These are phyloP conservation scores for Diabrotica balteata DNA, from an alignment of 2,888 invertebrate species.

Conservation along the genomic window DNA sequence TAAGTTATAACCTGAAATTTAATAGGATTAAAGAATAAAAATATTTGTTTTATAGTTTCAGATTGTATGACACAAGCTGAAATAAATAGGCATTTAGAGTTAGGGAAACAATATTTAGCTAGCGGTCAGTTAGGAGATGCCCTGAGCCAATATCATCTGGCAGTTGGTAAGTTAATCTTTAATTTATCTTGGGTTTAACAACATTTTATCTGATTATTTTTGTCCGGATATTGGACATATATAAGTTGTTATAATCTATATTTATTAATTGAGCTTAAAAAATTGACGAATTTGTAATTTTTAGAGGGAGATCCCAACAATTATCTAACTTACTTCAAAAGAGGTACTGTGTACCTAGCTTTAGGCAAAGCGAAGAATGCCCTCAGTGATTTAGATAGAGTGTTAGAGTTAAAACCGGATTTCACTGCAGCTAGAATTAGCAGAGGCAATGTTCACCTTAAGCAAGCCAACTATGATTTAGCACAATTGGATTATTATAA, in stretches of 20 bases:
- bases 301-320: constrained; percentile 94
- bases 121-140: constrained; percentile 95
- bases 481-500: constrained; percentile 83
- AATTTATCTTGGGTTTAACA: no score
- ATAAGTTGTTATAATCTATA: no score
- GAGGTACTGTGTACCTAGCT: constrained; percentile 95
- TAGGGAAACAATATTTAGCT: constrained; percentile 90
- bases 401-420: constrained; percentile 92
- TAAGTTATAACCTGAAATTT: constrained; percentile 57
- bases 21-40: constrained; percentile 27
- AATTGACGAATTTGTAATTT: constrained; percentile 20
- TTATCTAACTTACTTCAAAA: constrained; percentile 94
- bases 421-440: constrained; percentile 85
- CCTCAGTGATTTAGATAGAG: constrained; percentile 90
- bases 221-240: no score
- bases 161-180: constrained; percentile 77
- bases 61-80: constrained; percentile 77
- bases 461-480: constrained; percentile 83
- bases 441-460: constrained; percentile 86
- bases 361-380: constrained; percentile 96
- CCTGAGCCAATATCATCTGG: constrained; percentile 95
- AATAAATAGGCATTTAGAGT: constrained; percentile 91
- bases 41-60: constrained; percentile 65
- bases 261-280: neutral
- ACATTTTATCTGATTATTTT: no score